These are phyloP conservation scores for Spinus pinus DNA, from an alignment of 2,797 vertebrate species.

Conservation along the genomic window DNA sequence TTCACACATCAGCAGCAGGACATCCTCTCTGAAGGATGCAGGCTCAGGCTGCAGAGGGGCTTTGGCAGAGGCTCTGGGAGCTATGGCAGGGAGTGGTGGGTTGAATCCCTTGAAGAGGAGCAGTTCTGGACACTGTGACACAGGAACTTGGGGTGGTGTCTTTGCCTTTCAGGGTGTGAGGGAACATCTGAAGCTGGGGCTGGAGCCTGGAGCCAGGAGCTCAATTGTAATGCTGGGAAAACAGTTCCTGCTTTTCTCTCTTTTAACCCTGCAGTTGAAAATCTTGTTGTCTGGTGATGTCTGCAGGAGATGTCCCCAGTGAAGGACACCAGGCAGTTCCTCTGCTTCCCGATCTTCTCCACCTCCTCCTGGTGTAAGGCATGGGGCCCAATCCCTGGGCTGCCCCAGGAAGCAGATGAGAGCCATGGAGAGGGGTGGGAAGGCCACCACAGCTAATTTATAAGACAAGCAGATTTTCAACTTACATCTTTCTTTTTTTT, in stretches of 20 bases:
- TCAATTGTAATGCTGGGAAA: background rate
- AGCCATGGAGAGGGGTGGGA: background rate
- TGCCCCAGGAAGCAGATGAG: background rate
- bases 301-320: background rate
- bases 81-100: background rate
- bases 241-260: background rate
- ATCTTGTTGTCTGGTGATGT: background rate
- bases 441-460: background rate
- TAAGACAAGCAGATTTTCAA: background rate
- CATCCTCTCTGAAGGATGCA: background rate
- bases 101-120: background rate
- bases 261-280: background rate
- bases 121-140: background rate
- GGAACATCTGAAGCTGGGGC: background rate
- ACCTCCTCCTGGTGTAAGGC: background rate
- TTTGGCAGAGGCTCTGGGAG: background rate
- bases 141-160: background rate
- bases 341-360: background rate
- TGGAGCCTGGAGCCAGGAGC: background rate
- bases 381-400: rapidly evolving
- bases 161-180: background rate
- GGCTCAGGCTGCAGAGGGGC: background rate
- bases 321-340: background rate
- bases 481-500: background rate
- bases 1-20: background rate